Conservation (phyloP, 2,113 vertebrate genomes). For the Leucosticte australis region DNA sequence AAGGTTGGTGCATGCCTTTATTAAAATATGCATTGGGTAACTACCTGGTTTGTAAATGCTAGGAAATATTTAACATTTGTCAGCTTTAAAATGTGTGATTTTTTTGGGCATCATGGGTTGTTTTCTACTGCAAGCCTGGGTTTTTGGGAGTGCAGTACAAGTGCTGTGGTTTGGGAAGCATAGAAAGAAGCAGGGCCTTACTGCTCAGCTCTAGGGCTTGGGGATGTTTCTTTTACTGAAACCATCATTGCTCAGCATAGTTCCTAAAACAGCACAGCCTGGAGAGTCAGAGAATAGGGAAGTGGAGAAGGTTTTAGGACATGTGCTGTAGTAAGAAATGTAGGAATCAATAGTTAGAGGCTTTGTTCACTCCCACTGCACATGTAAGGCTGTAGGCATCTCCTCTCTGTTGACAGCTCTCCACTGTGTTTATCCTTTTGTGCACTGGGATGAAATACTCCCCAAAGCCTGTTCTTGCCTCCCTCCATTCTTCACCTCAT, state of each 20-base stretch:
- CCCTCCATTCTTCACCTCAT: rapidly evolving
- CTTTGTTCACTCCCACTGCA: not conserved
- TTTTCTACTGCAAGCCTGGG: not conserved
- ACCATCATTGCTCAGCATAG: not conserved
- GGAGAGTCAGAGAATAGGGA: not conserved
- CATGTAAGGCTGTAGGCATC: not conserved
- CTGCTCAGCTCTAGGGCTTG: not conserved
- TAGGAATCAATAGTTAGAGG: not conserved
- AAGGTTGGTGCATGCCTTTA: not conserved
- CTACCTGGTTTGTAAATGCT: not conserved
- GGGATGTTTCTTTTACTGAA: not conserved
- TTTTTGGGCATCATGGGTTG: not conserved
- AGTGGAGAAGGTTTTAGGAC: not conserved
- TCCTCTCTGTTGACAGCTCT: not conserved
- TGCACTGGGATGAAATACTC: not conserved
- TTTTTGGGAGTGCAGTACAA: not conserved
- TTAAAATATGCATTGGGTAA: not conserved
- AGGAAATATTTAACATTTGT: not conserved
- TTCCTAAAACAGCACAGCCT: not conserved
- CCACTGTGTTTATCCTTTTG: not conserved
- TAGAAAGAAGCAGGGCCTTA: not conserved
- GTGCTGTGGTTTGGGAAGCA: not conserved
- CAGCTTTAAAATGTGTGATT: not conserved
- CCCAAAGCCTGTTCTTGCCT: not conserved
- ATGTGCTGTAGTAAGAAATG: not conserved